phyloP scores from a whole-genome alignment of 2,888 invertebrate species.

The Empis stercorea region DNA sequence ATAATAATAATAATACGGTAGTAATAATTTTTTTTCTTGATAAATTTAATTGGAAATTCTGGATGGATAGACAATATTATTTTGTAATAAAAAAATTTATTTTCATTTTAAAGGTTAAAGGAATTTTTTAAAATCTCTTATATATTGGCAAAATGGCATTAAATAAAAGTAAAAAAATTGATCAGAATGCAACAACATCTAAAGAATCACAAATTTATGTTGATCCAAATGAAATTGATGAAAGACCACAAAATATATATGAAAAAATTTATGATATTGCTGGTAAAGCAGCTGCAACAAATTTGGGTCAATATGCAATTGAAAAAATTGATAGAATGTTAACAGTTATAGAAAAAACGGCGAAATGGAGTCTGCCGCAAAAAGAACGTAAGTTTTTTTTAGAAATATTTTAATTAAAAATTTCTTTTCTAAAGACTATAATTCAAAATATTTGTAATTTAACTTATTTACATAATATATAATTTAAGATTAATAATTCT shows the following conservation, averaged over 20 bases:
- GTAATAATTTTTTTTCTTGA: no score
- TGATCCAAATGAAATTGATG: no score
- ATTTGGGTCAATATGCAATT: slow-evolving; percentile 25
- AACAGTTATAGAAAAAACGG: slow-evolving; percentile 28
- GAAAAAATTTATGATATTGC: slow-evolving; percentile 20
- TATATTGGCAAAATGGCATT: background rate
- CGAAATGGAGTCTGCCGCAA: slow-evolving; percentile 32
- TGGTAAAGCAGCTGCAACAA: slow-evolving; percentile 25
- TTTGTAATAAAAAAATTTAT: no score
- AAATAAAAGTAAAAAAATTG: background rate
- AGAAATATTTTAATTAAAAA: background rate
- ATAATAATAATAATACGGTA: no score
- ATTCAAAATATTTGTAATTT: no score
- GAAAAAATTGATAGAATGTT: slow-evolving; percentile 24
- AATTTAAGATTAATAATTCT: no score
- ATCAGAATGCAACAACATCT: background rate
- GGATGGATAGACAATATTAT: no score
- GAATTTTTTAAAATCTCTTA: no score
- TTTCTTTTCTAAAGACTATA: no score
- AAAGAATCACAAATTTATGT: background rate
- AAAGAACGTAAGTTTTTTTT: slow-evolving; percentile 16
- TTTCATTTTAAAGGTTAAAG: no score
- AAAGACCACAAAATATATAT: slow-evolving; percentile 3
- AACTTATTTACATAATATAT: no score
- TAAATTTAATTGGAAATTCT: no score